Percentiles rank a stretch among this genome's conserved stretches.
phyloP scores from a whole-genome alignment of 2,113 vertebrate species.

The Nettapus auritus region DNA sequence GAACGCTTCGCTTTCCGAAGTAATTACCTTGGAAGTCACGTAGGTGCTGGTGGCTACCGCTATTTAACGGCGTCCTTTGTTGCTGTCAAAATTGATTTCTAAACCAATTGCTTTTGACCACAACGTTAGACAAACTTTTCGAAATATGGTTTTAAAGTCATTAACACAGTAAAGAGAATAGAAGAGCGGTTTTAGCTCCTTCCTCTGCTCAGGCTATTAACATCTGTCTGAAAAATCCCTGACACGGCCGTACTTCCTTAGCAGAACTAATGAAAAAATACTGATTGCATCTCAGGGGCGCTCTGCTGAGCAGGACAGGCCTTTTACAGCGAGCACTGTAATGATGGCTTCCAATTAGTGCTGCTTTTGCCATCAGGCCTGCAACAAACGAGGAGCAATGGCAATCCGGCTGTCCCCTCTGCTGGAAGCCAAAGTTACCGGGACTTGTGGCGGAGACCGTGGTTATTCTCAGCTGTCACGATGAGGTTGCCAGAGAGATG shows the following conservation, averaged over 20 bases:
- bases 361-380: neutral
- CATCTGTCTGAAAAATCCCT: neutral
- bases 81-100: neutral
- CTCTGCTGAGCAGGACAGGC: neutral
- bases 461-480: neutral
- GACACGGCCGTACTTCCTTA: rapidly evolving
- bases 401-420: neutral
- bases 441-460: neutral
- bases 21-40: conserved; percentile 21
- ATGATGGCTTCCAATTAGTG: neutral
- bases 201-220: neutral
- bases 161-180: neutral
- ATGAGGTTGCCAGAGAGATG: neutral
- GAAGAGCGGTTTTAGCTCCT: neutral
- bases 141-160: neutral
- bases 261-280: neutral
- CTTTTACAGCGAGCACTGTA: neutral
- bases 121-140: neutral
- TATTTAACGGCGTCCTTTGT: neutral
- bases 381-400: neutral
- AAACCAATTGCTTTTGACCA: neutral
- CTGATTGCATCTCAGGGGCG: neutral
- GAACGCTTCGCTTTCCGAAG: neutral
- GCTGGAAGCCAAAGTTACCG: conserved; percentile 27
- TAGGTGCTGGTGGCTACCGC: neutral